A percentile compares a stretch with the other conserved stretches of the same genome.
These are phyloP conservation scores for Papilio helenus DNA, from an alignment of 1,140 invertebrate species.

Conservation along the genomic window DNA sequence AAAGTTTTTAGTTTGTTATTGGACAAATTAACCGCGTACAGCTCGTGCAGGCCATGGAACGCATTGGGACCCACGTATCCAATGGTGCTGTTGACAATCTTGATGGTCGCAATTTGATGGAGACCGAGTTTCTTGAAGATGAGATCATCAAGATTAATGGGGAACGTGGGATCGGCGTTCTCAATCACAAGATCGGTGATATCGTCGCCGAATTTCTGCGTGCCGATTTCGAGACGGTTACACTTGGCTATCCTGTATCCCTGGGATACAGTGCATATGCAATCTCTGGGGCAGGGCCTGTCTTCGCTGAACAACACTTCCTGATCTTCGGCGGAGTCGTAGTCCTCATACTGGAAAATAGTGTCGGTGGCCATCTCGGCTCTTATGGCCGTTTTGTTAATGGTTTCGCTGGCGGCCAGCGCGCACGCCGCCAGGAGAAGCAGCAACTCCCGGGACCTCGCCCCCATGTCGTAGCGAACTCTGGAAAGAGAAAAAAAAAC, in stretches of 20 bases:
- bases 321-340: constrained; percentile 69
- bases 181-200: constrained; percentile 85
- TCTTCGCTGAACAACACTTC: constrained; percentile 80
- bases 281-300: constrained; percentile 80
- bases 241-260: constrained; percentile 79
- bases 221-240: constrained; percentile 83
- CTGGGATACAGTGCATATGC: constrained; percentile 77
- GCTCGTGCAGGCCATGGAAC: constrained; percentile 85
- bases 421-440: constrained; percentile 78
- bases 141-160: constrained; percentile 81
- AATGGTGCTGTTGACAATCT: constrained; percentile 84
- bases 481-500: constrained; percentile 67
- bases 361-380: constrained; percentile 63
- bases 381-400: constrained; percentile 69
- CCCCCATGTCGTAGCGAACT: constrained; percentile 79
- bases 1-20: constrained; percentile 85
- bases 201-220: constrained; percentile 84
- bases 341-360: constrained; percentile 71
- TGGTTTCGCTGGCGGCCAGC: constrained; percentile 63
- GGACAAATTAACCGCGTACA: constrained; percentile 87
- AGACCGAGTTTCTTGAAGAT: constrained; percentile 84
- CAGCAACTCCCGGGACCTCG: constrained; percentile 77
- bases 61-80: constrained; percentile 83
- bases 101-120: constrained; percentile 83
- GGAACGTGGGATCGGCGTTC: constrained; percentile 81